These are phyloP conservation scores for Onchidella celtica DNA, from an alignment of 2,888 invertebrate genomes.

Conservation along the genomic window DNA sequence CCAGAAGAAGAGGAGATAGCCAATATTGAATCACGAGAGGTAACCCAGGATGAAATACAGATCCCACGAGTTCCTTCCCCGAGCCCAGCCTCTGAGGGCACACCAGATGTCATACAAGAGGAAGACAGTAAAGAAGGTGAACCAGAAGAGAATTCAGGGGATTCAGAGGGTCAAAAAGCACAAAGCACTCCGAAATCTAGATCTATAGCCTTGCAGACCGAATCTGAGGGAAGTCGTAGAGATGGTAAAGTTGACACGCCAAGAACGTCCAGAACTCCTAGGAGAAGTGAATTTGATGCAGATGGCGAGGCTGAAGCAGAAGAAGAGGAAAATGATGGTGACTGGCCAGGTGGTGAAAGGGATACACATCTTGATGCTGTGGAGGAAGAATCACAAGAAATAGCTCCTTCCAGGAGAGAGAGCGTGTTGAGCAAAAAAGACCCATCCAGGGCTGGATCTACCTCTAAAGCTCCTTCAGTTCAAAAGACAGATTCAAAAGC, in stretches of 20 bases:
- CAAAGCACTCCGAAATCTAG: constrained; percentile 17
- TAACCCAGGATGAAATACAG: constrained; percentile 20
- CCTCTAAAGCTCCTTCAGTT: neutral
- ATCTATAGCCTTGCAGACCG: constrained; percentile 39
- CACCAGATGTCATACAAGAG: neutral
- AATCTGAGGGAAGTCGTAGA: constrained; percentile 14
- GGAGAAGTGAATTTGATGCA: constrained; percentile 18
- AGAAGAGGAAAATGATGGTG: constrained; percentile 16
- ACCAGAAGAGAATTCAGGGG: constrained; percentile 37
- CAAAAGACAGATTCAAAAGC: neutral
- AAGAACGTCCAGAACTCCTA: constrained; percentile 3
- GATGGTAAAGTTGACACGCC: constrained; percentile 8
- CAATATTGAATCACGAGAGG: constrained; percentile 27
- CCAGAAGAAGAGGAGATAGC: constrained; percentile 49
- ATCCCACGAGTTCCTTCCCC: constrained; percentile 22
- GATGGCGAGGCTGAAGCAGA: constrained; percentile 36
- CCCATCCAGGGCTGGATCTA: constrained; percentile 1
- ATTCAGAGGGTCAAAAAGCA: constrained; percentile 7
- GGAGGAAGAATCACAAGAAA: constrained; percentile 27
- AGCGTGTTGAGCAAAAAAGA: neutral
- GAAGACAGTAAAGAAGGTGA: constrained; percentile 17
- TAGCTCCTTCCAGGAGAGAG: neutral
- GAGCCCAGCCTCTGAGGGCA: neutral
- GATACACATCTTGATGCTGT: constrained; percentile 30
- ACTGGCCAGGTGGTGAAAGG: neutral